A percentile compares a stretch with the other conserved stretches of the same genome.
phyloP scores from a whole-genome alignment of 2,113 vertebrate genomes.

The Saccopteryx leptura region DNA sequence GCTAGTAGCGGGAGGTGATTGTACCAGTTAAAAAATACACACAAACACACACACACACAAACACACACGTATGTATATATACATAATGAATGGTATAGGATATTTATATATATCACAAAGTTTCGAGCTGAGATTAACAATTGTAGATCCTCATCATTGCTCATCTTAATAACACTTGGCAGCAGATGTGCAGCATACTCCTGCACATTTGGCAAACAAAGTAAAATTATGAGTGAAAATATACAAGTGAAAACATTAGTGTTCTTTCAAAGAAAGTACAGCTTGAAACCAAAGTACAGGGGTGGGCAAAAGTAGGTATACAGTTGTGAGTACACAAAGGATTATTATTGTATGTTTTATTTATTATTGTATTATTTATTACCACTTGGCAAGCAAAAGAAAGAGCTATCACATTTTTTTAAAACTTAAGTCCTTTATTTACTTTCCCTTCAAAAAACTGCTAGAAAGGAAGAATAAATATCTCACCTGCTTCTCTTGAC shows the following conservation, averaged over 20 bases:
- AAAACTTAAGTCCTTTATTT: conserved; percentile 8
- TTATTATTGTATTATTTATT: not conserved
- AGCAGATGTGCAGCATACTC: not conserved
- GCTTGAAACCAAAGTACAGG: not conserved
- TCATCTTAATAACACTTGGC: not conserved
- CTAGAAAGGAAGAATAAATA: not conserved
- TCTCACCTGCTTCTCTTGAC: not conserved
- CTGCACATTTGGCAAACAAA: not conserved
- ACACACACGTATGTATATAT: not conserved
- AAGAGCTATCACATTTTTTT: not conserved
- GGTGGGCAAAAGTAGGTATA: not conserved
- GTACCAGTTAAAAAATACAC: not conserved
- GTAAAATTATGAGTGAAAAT: not conserved
- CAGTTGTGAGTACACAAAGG: not conserved
- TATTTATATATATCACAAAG: not conserved
- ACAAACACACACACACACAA: not conserved
- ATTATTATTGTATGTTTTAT: not conserved
- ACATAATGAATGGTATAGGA: not conserved
- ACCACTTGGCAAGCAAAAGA: conserved; percentile 13
- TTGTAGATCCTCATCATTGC: not conserved
- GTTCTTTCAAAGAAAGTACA: conserved; percentile 32
- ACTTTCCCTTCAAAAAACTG: not conserved
- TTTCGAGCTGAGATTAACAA: not conserved
- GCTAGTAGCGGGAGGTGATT: not conserved
- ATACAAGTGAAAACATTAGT: not conserved